Evolutionary conservation across 2,888 invertebrate species (phyloP).

Genomic region (Zonitis immaculata): DNA sequence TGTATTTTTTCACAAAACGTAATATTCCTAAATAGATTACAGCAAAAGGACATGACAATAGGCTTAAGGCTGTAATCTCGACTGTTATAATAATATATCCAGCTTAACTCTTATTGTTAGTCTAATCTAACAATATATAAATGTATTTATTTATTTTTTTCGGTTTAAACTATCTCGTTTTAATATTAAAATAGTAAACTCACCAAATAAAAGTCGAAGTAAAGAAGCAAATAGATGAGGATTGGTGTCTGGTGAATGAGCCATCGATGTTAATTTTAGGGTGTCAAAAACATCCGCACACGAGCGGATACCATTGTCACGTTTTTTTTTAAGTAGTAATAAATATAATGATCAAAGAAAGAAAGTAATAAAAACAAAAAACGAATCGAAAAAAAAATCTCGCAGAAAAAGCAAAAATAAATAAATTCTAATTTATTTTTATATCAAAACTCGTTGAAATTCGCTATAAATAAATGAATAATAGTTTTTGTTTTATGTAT

Average conservation of each 20-base stretch:
- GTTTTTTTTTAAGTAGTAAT: not conserved
- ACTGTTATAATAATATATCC: constrained; percentile 4
- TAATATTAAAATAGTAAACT: constrained; percentile 40
- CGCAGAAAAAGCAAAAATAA: not conserved
- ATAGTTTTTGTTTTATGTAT: not conserved
- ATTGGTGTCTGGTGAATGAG: constrained; percentile 53
- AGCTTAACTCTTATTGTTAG: not conserved
- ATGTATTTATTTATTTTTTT: too few species aligned
- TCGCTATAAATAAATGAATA: not conserved
- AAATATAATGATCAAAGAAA: constrained; percentile 1
- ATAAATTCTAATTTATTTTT: not conserved
- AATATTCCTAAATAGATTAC: constrained; percentile 11
- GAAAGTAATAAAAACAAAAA: too few species aligned
- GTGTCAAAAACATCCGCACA: constrained; percentile 22
- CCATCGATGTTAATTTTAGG: constrained; percentile 51
- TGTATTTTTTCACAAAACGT: not conserved
- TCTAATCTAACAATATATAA: too few species aligned
- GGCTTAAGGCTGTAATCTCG: constrained; percentile 14
- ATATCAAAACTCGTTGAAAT: not conserved
- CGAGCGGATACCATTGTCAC: constrained; percentile 10
- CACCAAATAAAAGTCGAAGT: constrained; percentile 60
- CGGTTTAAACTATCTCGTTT: not conserved
- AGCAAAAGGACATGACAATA: constrained; percentile 8
- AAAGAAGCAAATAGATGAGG: constrained; percentile 57
- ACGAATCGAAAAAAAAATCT: constrained; percentile 4